Percentiles rank a stretch among this genome's conserved stretches.
These are phyloP conservation scores for Limnephilus marmoratus DNA, from an alignment of 2,888 invertebrate genomes.

Conservation along the genomic window DNA sequence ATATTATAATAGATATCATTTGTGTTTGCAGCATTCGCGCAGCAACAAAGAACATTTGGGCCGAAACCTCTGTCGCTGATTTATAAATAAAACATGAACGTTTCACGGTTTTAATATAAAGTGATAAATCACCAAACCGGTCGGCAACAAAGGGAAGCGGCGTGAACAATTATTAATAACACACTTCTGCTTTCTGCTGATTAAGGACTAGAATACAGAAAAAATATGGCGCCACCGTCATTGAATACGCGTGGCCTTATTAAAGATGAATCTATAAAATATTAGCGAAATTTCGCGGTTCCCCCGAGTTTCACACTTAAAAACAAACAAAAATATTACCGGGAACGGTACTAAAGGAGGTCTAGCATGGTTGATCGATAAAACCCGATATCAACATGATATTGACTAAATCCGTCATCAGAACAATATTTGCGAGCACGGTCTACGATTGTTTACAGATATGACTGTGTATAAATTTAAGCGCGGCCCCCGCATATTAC, in stretches of 20 bases:
- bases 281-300: too few relatives aligned
- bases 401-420: too few relatives aligned
- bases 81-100: slow-evolving; percentile 12
- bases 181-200: slow-evolving; percentile 32
- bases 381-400: too few relatives aligned
- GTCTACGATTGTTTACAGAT: too few relatives aligned
- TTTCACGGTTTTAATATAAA: slow-evolving; percentile 7
- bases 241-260: background rate
- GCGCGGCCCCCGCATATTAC: too few relatives aligned
- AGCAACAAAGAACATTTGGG: background rate
- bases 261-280: too few relatives aligned
- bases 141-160: slow-evolving; percentile 32
- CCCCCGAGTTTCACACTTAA: too few relatives aligned
- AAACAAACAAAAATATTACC: too few relatives aligned
- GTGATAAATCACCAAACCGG: slow-evolving; percentile 5
- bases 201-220: background rate
- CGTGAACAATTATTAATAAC: slow-evolving; percentile 40
- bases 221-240: background rate
- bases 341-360: too few relatives aligned
- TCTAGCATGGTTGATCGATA: too few relatives aligned
- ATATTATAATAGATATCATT: background rate
- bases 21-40: background rate
- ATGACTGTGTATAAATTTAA: too few relatives aligned
- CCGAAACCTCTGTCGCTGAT: background rate
- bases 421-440: too few relatives aligned